Conservation (phyloP, 30 jellyfish, hydroid and myxozoan species). For the Sanderia malayensis region DNA sequence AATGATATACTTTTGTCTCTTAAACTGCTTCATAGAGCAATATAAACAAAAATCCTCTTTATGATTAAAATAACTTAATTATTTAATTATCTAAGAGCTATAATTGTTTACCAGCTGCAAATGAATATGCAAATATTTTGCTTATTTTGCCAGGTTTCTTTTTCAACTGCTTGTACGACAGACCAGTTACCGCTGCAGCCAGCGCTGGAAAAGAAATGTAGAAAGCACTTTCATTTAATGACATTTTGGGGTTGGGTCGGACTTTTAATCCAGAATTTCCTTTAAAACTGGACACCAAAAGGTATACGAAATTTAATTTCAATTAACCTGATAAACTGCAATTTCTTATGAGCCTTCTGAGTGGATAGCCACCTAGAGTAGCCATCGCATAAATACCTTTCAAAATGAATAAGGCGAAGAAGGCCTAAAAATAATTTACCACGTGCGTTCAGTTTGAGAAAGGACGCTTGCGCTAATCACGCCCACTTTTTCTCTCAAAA, state of each 20-base stretch:
- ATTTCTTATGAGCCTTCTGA: conserved; percentile 20
- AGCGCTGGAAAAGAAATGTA: conserved; percentile 2
- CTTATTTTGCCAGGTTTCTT: conserved; percentile 24
- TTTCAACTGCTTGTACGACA: conserved; percentile 24
- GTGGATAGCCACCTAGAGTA: conserved; percentile 44
- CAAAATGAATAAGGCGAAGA: too few species aligned
- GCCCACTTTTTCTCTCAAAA: too few species aligned
- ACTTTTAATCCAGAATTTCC: not conserved
- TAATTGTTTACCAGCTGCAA: conserved; percentile 25
- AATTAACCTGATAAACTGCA: conserved; percentile 42
- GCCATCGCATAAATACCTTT: too few species aligned
- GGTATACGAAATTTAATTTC: not conserved
- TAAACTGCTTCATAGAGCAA: not conserved
- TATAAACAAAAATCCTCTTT: not conserved
- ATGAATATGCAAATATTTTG: conserved; percentile 21
- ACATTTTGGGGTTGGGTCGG: not conserved
- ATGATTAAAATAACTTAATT: not conserved
- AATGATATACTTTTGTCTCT: not conserved
- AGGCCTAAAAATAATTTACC: too few species aligned
- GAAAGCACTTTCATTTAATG: not conserved
- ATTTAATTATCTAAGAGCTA: not conserved
- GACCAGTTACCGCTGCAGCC: conserved; percentile 32
- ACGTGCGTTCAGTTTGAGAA: too few species aligned
- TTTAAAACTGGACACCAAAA: not conserved
- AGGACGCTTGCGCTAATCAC: too few species aligned